A percentile compares a stretch with the other conserved stretches of the same genome.
Conservation (phyloP, 2,113 vertebrate genomes). For the Heptranchias perlo region DNA sequence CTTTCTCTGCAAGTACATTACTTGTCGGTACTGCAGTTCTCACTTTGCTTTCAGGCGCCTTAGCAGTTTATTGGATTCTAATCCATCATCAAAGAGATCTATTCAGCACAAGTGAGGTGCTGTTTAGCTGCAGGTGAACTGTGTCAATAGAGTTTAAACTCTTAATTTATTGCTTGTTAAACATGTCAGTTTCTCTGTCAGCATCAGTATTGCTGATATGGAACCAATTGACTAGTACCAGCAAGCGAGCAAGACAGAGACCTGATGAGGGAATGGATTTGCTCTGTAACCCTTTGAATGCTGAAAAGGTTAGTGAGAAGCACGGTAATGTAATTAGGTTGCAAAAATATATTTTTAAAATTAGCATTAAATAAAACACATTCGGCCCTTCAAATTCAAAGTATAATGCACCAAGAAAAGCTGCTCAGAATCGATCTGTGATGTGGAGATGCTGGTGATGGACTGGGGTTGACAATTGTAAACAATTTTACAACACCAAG, state of each 20-base stretch:
- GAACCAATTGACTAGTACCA: not conserved
- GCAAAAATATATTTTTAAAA: not conserved
- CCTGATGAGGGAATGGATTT: not conserved
- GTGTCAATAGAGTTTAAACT: slow-evolving; percentile 42
- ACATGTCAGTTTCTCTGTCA: slow-evolving; percentile 40
- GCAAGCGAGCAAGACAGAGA: not conserved
- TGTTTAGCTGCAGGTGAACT: not conserved
- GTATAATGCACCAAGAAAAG: not conserved
- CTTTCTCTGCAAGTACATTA: not conserved
- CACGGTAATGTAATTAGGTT: not conserved
- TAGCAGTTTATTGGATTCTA: slow-evolving; percentile 47
- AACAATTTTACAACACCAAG: too few species aligned
- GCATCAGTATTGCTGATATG: slow-evolving; percentile 30
- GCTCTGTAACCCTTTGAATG: slow-evolving; percentile 21
- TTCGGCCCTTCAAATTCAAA: not conserved
- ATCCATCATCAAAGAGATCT: slow-evolving; percentile 47
- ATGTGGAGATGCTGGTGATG: too few species aligned
- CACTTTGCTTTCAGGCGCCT: slow-evolving; percentile 39
- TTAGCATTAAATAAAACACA: not conserved
- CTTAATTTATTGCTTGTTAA: slow-evolving; percentile 46
- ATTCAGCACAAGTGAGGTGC: slow-evolving; percentile 38
- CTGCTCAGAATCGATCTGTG: not conserved
- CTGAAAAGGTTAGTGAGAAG: not conserved
- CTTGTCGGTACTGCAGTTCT: slow-evolving; percentile 38
- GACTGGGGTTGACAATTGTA: too few species aligned